phyloP scores from a whole-genome alignment of 1,140 invertebrate species.

The Drosophila cardini region DNA sequence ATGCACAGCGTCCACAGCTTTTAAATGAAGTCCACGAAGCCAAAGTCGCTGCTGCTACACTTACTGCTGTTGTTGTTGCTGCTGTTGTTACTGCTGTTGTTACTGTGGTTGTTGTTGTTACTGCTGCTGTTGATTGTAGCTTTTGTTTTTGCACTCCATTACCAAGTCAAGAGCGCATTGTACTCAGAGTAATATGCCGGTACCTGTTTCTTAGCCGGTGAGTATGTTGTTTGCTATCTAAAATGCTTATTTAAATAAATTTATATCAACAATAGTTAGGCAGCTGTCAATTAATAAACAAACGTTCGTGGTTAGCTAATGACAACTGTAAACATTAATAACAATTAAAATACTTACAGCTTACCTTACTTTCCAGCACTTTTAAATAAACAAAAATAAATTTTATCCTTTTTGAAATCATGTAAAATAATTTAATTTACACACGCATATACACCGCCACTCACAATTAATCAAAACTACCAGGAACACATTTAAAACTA shows the following conservation, averaged over 20 bases:
- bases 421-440: slow-evolving; percentile 31
- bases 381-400: background rate
- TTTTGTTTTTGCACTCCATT: slow-evolving; percentile 56
- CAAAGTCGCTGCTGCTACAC: background rate
- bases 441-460: slow-evolving; percentile 12
- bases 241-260: background rate
- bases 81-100: slow-evolving; percentile 1
- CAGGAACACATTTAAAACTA: slow-evolving; percentile 19
- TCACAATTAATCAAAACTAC: slow-evolving; percentile 17
- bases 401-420: background rate
- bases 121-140: slow-evolving; percentile 23
- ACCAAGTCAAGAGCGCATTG: slow-evolving; percentile 23
- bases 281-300: background rate
- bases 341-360: background rate
- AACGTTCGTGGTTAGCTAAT: no score
- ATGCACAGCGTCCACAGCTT: slow-evolving; percentile 44
- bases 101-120: slow-evolving; percentile 19
- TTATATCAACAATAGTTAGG: no score
- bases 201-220: background rate
- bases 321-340: background rate
- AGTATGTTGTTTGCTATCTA: background rate
- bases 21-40: slow-evolving; percentile 54
- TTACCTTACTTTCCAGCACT: background rate
- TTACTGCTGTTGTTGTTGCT: slow-evolving; percentile 19
- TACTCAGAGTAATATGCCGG: slow-evolving; percentile 17